Conservation (phyloP, 30 jellyfish, hydroid and myxozoan species). For the Aurelia sp. region DNA sequence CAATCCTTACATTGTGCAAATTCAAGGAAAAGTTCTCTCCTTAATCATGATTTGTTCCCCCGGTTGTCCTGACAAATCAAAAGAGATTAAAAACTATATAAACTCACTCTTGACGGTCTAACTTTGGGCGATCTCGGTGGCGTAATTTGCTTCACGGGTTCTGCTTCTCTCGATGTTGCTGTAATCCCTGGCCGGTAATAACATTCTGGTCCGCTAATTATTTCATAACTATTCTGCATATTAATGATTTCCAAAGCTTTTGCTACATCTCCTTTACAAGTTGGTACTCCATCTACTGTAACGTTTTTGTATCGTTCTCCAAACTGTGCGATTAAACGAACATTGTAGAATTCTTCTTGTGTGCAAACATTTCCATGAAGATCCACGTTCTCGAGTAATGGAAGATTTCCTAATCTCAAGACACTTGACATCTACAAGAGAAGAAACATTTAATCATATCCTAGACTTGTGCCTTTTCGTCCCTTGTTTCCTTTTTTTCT, state of each 20-base stretch:
- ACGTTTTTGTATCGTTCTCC: conserved; percentile 79
- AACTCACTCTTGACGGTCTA: conserved; percentile 37
- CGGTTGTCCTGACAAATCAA: too few species aligned
- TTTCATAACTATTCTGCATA: conserved; percentile 74
- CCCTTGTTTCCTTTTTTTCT: too few species aligned
- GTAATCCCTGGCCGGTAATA: conserved; percentile 48
- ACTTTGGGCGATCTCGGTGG: conserved; percentile 65
- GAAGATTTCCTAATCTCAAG: conserved; percentile 75
- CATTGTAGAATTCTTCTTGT: conserved; percentile 55
- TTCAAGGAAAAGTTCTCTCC: too few species aligned
- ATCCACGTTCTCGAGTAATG: conserved; percentile 65
- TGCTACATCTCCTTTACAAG: neutral
- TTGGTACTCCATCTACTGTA: too few species aligned
- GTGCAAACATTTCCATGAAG: conserved; percentile 83
- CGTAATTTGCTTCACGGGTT: conserved; percentile 30
- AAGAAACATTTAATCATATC: too few species aligned
- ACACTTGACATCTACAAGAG: conserved; percentile 68
- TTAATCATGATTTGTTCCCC: too few species aligned
- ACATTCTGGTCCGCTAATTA: conserved; percentile 71
- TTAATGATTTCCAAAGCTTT: conserved; percentile 64
- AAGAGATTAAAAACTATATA: too few species aligned
- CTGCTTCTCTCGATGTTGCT: conserved; percentile 61
- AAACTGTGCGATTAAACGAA: conserved; percentile 81
- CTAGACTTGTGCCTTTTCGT: too few species aligned
- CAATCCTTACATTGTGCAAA: too few species aligned